phyloP scores from a whole-genome alignment of 2,888 invertebrate species.

The Neria commutata region DNA sequence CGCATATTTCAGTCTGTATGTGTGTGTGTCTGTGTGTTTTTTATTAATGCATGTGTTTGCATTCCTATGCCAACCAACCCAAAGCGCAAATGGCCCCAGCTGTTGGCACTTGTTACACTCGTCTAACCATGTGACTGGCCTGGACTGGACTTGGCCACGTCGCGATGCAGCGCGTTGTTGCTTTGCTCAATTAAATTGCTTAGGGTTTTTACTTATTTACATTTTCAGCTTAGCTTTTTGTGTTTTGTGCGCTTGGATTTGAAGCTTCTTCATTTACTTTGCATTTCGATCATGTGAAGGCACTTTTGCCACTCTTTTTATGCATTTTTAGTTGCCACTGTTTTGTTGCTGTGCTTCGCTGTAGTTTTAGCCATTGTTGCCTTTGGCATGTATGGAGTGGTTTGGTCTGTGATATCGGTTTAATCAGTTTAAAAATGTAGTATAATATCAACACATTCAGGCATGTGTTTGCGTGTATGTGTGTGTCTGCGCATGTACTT shows the following conservation, averaged over 20 bases:
- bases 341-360: conserved; percentile 4
- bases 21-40: background rate
- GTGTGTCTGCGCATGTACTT: background rate
- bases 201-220: background rate
- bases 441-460: background rate
- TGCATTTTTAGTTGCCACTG: conserved; percentile 1
- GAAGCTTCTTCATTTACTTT: background rate
- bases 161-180: conserved; percentile 9
- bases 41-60: no score
- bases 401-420: conserved; percentile 36
- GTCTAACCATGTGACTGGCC: no score
- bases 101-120: no score
- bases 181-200: background rate
- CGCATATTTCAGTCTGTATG: no score
- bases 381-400: conserved; percentile 28
- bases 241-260: background rate
- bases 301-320: conserved; percentile 16
- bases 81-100: no score
- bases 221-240: background rate
- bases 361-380: conserved; percentile 5
- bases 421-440: conserved; percentile 37
- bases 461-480: background rate
- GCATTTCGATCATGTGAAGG: no score
- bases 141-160: conserved; percentile 18
- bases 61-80: no score